Base-by-base conservation (phyloP, 2,888 invertebrate species). In the Callosobruchus maculatus region DNA sequence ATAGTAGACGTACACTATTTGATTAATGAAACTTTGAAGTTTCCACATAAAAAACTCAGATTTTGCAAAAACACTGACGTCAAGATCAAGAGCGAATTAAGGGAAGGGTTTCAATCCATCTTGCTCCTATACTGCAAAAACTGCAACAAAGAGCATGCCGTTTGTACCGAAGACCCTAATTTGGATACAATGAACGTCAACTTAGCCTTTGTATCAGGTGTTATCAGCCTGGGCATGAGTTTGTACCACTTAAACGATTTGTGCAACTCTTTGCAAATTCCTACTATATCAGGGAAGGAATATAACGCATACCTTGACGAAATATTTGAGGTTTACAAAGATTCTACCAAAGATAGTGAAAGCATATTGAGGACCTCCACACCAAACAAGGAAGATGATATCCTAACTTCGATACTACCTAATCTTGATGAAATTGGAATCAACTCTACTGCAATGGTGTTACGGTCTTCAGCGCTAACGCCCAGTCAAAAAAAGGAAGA, bases 1-100 rank as follows among this genome's bases (percentile, higher is more conserved):
- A 80, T 82, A 31, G 80, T 82, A 20, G 81, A 81, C 72, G 81
- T 77, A 21, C 77, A 80, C 67, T 81, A 81, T 75, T 71, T 82
- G 66, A 77, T 81, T 73, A 74, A 71, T 22, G 77, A 80, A 73
- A 73, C 77, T 7, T 70, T 81, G 67, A 77, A 78, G 74, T 82
- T 82, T 68, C 80, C 80, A 0, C 82, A 82, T 72, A 74, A 76
- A 71, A 70, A 74, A 9, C 74, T 81, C 9, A 76, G 77, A 67
- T 81, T 81, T 71, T 79, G 79, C 22, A 77, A 77, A 5, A 78
- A 75, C 49, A 71, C 73, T 20, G 80, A 82, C 71, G 74, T 81
- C 7, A 66, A 72, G 21, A 79, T 82, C n/a, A 80, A 80, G 75
- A 79, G 79, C 70, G 82, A 82, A 74, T 71, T 82, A 13, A 49